Base-by-base conservation (phyloP, 2,113 vertebrate genomes). In the Tenebrosternarchus preto region DNA sequence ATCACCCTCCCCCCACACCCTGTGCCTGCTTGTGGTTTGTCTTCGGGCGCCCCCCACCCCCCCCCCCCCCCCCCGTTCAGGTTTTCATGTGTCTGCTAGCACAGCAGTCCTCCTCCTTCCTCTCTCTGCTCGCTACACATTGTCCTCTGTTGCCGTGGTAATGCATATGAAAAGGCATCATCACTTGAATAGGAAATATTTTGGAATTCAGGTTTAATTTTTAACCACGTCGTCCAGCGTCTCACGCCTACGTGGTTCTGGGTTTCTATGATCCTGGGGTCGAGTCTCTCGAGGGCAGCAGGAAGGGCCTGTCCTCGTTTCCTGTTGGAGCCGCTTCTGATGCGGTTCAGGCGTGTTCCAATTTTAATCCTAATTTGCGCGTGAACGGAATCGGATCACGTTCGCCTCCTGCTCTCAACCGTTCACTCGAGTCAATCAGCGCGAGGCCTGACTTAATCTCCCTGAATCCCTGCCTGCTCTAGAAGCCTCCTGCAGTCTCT, bases 101-200 rank as follows among this genome's bases (percentile, higher is more conserved):
- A 4, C 36, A 36, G 36, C 36, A 36, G 7, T 39, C 56, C 61
- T 43, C 60, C 57, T 78, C 59, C 7, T 16, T 43, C 60, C 46
- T 76, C 24, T 55, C 77, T 73, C 76, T 55, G 66, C 53, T 61
- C 22, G n/a, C 60, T 33, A 20, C 74, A 59, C 27, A 6, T 33
- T 57, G 22, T 73, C 36, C 39, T 79, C 83, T 72, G 83, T 80
- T 82, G 77, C 80, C 80, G 29, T 80, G 80, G 83, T 80, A 85
- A 85, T 85, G 63, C 76, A 68, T 69, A 68, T 74, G n/a, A 76
- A 82, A 82, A 85, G 67, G 67, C 60, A 73, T 67, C 68, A 27
- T 53, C 72, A 57, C 67, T 31, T 29, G 67, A 80, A n/a, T 17
- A 74, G 53, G 17, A 53, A 55, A 25, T 76, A 43, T 75, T 36